A percentile compares a stretch with the other conserved stretches of the same genome.
phyloP scores from a whole-genome alignment of 1,140 invertebrate genomes.

The Trichomalopsis sarcophagae region DNA sequence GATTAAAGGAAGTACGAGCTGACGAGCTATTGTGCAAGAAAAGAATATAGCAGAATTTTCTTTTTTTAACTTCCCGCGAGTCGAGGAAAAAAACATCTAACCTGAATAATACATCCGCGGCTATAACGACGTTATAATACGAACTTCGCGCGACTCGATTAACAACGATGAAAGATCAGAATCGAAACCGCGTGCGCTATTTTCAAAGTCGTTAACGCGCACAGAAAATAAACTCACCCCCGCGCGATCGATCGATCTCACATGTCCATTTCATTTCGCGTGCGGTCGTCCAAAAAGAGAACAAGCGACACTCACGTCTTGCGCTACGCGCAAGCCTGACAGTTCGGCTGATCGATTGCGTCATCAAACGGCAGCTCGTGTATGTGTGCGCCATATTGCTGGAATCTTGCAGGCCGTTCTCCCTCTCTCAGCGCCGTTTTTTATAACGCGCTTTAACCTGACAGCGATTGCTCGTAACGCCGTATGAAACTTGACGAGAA shows the following conservation, averaged over 20 bases:
- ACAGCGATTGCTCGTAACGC: slow-evolving; percentile 25
- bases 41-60: no score
- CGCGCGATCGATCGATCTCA: background rate
- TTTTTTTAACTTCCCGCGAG: no score
- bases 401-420: slow-evolving; percentile 30
- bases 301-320: background rate
- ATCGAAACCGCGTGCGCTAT: background rate
- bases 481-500: slow-evolving; percentile 21
- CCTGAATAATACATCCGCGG: no score
- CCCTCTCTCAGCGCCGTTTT: background rate
- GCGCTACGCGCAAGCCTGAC: background rate
- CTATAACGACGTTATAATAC: no score
- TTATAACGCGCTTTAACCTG: slow-evolving; percentile 20
- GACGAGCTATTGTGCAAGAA: background rate
- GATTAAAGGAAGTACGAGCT: background rate
- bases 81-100: no score
- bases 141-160: no score
- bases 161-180: background rate
- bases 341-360: slow-evolving; percentile 23
- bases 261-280: background rate
- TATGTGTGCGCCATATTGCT: slow-evolving; percentile 13
- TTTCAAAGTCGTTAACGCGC: background rate
- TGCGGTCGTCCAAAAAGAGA: background rate
- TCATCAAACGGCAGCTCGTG: slow-evolving; percentile 19
- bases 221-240: background rate